These are phyloP conservation scores for Trissolcus brochymenae DNA, from an alignment of 2,888 invertebrate genomes.

Conservation along the genomic window DNA sequence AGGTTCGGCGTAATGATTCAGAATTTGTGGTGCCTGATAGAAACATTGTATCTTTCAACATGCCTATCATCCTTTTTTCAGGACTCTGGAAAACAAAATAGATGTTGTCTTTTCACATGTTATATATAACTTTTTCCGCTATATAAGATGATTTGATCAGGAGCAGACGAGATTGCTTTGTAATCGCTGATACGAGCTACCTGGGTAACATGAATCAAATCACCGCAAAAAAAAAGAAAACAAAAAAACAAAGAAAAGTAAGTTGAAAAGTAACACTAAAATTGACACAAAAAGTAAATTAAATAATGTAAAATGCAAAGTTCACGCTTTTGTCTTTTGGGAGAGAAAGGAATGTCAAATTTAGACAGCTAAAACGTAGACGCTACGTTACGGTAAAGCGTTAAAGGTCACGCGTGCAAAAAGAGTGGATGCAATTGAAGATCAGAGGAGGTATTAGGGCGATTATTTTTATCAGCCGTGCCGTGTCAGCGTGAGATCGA, in stretches of 20 bases:
- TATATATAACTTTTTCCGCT: slow-evolving; percentile 15
- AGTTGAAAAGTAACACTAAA: slow-evolving; percentile 1
- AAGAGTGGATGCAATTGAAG: slow-evolving; percentile 20
- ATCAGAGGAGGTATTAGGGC: slow-evolving; percentile 10
- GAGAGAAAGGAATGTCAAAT: slow-evolving; percentile 36
- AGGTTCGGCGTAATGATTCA: slow-evolving; percentile 37
- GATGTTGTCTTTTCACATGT: slow-evolving; percentile 17
- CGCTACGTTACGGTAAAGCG: slow-evolving; percentile 47
- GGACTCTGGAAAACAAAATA: slow-evolving; percentile 35
- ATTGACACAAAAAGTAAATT: slow-evolving; percentile 10
- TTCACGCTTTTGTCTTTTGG: not conserved
- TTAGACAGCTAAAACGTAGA: slow-evolving; percentile 47
- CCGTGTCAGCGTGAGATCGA: slow-evolving; percentile 57
- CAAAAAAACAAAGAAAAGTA: slow-evolving; percentile 4
- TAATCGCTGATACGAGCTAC: too few species aligned
- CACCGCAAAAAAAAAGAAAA: not conserved
- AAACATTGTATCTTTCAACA: slow-evolving; percentile 58
- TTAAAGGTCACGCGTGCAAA: slow-evolving; percentile 38
- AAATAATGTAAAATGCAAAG: not conserved
- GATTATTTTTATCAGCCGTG: slow-evolving; percentile 52
- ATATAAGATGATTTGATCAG: slow-evolving; percentile 7
- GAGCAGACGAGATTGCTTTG: too few species aligned
- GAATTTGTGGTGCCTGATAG: slow-evolving; percentile 57
- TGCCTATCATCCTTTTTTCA: slow-evolving; percentile 53
- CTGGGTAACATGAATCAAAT: too few species aligned